Conservation (phyloP, 2,113 vertebrate species). For the Naja naja region DNA sequence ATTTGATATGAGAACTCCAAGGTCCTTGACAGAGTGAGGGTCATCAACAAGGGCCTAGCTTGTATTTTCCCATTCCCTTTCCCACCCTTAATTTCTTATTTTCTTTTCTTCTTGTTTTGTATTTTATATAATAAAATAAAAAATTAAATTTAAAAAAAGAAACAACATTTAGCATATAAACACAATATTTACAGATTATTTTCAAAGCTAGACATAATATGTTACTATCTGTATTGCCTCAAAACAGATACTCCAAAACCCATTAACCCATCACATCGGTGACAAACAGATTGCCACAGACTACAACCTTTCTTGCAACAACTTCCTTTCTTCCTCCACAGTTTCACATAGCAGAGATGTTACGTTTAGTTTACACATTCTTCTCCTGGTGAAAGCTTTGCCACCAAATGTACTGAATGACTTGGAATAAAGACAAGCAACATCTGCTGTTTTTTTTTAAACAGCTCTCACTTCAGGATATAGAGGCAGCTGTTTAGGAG, state of each 20-base stretch:
- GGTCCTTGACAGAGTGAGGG: too few relatives aligned
- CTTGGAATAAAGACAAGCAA: slow-evolving; percentile 36
- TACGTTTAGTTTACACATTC: slow-evolving; percentile 11
- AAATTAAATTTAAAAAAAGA: background rate
- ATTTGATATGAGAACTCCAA: too few relatives aligned
- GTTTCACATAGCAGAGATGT: background rate
- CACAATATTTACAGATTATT: background rate
- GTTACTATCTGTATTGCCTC: background rate
- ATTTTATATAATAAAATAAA: too few relatives aligned
- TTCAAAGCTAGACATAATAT: background rate
- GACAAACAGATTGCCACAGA: background rate
- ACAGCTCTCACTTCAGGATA: slow-evolving; percentile 49
- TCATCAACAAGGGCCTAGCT: too few relatives aligned
- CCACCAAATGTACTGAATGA: slow-evolving; percentile 17
- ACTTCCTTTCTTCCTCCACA: background rate
- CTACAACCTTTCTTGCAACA: background rate
- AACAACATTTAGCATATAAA: background rate
- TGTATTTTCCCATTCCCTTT: too few relatives aligned
- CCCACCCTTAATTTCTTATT: too few relatives aligned
- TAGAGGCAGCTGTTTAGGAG: slow-evolving; percentile 31
- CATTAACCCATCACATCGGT: background rate
- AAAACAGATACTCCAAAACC: background rate
- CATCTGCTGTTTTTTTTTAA: slow-evolving; percentile 47
- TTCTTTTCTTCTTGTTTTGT: too few relatives aligned
- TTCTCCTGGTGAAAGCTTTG: slow-evolving; percentile 11